Evolutionary conservation across 2,113 vertebrate species (phyloP).

Genomic region (Archilochus colubris): DNA sequence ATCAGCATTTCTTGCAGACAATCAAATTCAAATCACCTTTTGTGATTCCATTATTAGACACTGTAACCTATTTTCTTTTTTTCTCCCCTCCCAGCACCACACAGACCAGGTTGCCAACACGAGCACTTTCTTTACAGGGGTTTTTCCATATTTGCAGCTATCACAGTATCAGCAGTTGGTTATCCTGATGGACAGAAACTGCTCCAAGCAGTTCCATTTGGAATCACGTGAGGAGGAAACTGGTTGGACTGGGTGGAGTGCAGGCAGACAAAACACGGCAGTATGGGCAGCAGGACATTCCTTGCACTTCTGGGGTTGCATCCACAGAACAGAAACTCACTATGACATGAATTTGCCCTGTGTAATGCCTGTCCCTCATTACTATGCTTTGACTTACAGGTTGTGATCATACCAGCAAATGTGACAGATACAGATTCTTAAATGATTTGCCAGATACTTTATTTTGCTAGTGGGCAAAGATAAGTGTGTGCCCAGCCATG

Average conservation of each 20-base stretch:
- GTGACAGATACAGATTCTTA: too few relatives aligned
- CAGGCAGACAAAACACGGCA: neutral
- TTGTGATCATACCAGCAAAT: neutral
- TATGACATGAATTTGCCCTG: accelerated
- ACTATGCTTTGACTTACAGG: neutral
- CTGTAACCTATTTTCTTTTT: constrained; percentile 32
- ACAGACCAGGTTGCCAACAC: accelerated
- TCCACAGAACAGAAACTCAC: neutral
- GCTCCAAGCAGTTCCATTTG: neutral
- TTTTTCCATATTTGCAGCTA: neutral
- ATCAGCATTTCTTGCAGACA: constrained; percentile 27
- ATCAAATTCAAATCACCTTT: constrained; percentile 51
- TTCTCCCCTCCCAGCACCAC: neutral
- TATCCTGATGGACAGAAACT: neutral
- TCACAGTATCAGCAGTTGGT: neutral
- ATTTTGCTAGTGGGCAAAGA: neutral
- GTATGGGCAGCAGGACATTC: neutral
- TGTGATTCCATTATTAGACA: constrained; percentile 32
- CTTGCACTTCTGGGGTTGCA: neutral
- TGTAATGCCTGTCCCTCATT: accelerated
- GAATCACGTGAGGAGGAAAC: neutral
- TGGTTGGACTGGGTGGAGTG: accelerated
- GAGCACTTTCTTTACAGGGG: neutral
- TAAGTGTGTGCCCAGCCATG: neutral
- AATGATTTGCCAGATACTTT: neutral